Conservation (phyloP, 2,888 invertebrate genomes). For the Bimastos eiseni region DNA sequence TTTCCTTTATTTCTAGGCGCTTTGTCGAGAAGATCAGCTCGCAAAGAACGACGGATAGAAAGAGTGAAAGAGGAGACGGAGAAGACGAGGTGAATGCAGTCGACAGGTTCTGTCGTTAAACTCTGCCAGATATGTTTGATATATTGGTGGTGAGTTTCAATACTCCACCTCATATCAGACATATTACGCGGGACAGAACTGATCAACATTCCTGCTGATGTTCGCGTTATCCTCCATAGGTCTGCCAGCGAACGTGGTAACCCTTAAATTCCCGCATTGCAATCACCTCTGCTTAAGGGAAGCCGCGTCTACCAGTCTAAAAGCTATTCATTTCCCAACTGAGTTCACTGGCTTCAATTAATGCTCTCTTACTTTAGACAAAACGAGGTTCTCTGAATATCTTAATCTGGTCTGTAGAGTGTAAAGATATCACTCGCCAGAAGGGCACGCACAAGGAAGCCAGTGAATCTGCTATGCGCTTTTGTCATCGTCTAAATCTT, state of each 20-base stretch:
- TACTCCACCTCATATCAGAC: slow-evolving; percentile 21
- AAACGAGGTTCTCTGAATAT: no score
- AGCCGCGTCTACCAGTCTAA: neutral
- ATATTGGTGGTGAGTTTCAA: slow-evolving; percentile 7
- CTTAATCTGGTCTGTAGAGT: neutral
- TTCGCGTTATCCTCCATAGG: neutral
- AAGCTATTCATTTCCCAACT: neutral
- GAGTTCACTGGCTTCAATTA: neutral
- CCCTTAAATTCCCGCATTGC: neutral
- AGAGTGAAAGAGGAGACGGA: neutral
- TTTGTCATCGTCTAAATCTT: no score
- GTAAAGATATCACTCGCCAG: neutral
- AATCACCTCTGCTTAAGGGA: neutral
- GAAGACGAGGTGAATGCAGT: neutral
- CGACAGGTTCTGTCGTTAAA: neutral
- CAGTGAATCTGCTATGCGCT: no score
- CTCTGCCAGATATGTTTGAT: slow-evolving; percentile 26
- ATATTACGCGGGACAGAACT: slow-evolving; percentile 21
- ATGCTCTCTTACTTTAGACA: no score
- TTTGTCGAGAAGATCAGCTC: neutral
- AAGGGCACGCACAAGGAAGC: no score
- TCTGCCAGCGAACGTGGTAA: neutral
- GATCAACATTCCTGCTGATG: neutral
- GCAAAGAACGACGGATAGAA: neutral
- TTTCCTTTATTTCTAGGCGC: neutral